Base-by-base conservation (phyloP, 2,888 invertebrate species). In the Tachina lurida region DNA sequence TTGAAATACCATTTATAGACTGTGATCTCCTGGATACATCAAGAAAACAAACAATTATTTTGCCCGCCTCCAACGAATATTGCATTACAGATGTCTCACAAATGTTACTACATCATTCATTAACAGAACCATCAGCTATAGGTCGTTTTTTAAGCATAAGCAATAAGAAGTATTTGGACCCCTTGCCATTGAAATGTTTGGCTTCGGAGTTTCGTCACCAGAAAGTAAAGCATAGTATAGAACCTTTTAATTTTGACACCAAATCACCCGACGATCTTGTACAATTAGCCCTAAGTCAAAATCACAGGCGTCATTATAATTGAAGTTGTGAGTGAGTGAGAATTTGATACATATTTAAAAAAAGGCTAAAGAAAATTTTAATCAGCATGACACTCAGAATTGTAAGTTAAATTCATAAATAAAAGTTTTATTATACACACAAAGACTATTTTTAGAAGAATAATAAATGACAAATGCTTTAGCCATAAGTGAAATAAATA, bases 181-280 rank as follows among this genome's bases (percentile, higher is more conserved):
- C 76, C 0, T 47, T 52, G n/a, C 79, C 84, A 13, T 63, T 84
- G 43, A 52, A 79, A 71, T 73, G 41, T 62, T 49, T 83, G 0
- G 31, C 41, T 9, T 3, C 41, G 10, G 58, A 80, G 19, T 67
- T 60, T 68, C 47, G 47, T 9, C 54, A 67, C 3, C 52, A 56
- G 43, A 31, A 88, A 17, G 63, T 76, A 5, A 90, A 89, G 54
- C 84, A 89, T 62, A 80, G 82, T 58, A 89, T 92, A 39, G 87
- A 88, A 81, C 88, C 89, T 2, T 92, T 92, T 87, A 76, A 58
- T 8, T 92, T 92, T 62, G 89, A 91, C 71, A 90, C 91, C 0
- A 89, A 89, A 74, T 92, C 92, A 0, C 92, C 92, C 1, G 92
- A 92, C 84, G 92, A 92, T 63, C 56, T 90, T 43, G 88, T 92